Conservation (phyloP, 2,797 vertebrate species). For the Otolemur crassicaudatus region DNA sequence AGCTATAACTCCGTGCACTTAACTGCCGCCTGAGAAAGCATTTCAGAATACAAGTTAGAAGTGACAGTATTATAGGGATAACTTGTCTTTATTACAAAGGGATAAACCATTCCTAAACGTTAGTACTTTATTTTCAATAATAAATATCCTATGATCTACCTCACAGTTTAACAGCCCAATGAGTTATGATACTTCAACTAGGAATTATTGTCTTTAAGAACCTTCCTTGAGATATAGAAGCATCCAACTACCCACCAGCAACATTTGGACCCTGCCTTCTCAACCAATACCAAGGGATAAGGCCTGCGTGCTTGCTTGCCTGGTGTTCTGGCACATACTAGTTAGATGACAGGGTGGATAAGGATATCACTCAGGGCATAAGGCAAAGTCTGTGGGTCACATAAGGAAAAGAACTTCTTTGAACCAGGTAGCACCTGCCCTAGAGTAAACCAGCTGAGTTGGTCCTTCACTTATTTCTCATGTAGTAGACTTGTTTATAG, state of each 20-base stretch:
- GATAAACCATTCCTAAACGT: background rate
- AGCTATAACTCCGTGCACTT: background rate
- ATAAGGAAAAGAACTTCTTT: background rate
- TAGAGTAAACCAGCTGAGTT: background rate
- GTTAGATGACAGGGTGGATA: background rate
- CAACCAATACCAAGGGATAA: rapidly evolving
- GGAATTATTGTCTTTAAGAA: background rate
- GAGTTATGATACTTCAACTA: background rate
- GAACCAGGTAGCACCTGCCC: background rate
- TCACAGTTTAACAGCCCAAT: background rate
- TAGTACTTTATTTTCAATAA: background rate
- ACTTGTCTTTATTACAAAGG: background rate
- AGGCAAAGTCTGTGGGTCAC: background rate
- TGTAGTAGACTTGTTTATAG: background rate
- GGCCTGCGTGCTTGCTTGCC: background rate
- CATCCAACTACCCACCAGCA: background rate
- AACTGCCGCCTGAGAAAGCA: background rate
- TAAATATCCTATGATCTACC: background rate
- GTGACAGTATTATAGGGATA: background rate
- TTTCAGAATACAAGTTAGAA: background rate
- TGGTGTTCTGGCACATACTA: background rate
- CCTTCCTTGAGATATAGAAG: background rate
- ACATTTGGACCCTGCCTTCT: background rate
- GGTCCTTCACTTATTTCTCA: background rate
- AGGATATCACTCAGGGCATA: background rate